These are phyloP conservation scores for Muscidifurax raptorellus DNA, from an alignment of 1,140 invertebrate species.

Conservation along the genomic window DNA sequence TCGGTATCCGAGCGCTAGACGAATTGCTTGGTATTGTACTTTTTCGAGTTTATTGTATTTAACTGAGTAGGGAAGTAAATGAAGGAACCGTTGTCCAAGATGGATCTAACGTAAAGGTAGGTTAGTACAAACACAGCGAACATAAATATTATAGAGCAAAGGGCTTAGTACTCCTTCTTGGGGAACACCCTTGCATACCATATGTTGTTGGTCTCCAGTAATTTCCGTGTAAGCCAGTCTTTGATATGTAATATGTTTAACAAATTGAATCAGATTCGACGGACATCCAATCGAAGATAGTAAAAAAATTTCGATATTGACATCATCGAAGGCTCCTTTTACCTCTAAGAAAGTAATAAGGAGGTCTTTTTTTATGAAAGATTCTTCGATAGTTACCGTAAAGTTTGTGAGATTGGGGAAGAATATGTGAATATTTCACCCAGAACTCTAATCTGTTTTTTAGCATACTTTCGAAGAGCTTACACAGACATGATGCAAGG, in stretches of 20 bases:
- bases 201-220: background rate
- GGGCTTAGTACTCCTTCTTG: slow-evolving; percentile 17
- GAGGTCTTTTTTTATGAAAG: background rate
- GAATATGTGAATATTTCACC: slow-evolving; percentile 17
- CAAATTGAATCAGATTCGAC: slow-evolving; percentile 28
- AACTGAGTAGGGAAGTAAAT: background rate
- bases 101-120: background rate
- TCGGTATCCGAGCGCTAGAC: background rate
- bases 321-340: slow-evolving; percentile 46
- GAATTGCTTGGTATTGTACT: background rate
- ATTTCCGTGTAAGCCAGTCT: background rate
- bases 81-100: background rate
- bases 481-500: slow-evolving; percentile 40
- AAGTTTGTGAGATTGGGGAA: slow-evolving; percentile 17
- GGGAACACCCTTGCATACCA: slow-evolving; percentile 5
- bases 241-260: slow-evolving; percentile 7
- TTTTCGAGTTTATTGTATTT: background rate
- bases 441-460: slow-evolving; percentile 46
- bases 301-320: slow-evolving; percentile 29
- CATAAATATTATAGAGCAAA: background rate
- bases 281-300: background rate
- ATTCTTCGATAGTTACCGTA: background rate
- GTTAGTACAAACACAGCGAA: background rate
- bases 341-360: slow-evolving; percentile 42
- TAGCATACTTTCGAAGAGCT: slow-evolving; percentile 49